Percentiles rank a stretch among this genome's conserved stretches.
phyloP scores from a whole-genome alignment of 2,113 vertebrate genomes.

The Atherinomorus stipes region DNA sequence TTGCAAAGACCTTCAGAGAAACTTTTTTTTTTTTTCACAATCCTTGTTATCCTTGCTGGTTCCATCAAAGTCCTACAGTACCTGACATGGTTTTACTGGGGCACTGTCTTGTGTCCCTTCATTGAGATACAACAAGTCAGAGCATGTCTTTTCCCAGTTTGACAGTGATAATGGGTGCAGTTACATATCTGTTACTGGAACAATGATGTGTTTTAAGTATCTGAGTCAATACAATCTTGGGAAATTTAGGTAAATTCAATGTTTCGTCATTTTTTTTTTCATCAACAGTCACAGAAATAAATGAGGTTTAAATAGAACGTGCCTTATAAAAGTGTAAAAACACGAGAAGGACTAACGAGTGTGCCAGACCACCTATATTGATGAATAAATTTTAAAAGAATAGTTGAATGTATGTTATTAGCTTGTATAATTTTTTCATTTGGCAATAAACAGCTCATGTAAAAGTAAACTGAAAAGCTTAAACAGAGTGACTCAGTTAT shows the following conservation, averaged over 20 bases:
- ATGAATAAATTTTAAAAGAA: not conserved
- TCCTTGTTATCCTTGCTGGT: not conserved
- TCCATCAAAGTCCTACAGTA: no score
- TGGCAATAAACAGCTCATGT: not conserved
- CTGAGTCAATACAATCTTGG: constrained; percentile 3
- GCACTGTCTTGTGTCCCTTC: no score
- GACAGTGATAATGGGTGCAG: not conserved
- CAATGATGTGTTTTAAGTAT: not conserved
- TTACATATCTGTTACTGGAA: not conserved
- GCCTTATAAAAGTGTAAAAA: not conserved
- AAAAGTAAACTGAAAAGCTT: not conserved
- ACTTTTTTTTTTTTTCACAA: not conserved
- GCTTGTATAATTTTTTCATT: constrained; percentile 13
- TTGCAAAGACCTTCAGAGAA: no score
- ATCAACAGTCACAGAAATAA: not conserved
- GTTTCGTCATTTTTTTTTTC: not conserved
- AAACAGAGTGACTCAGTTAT: not conserved
- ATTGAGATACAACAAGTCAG: no score
- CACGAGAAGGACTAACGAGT: not conserved
- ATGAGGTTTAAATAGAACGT: not conserved
- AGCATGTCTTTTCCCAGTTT: not conserved
- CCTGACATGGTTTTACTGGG: not conserved
- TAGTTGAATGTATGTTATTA: constrained; percentile 1
- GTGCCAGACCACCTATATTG: not conserved
- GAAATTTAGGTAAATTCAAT: constrained; percentile 19